Base-by-base conservation (phyloP, 1,140 invertebrate genomes). In the Himalopsyche phryganea region DNA sequence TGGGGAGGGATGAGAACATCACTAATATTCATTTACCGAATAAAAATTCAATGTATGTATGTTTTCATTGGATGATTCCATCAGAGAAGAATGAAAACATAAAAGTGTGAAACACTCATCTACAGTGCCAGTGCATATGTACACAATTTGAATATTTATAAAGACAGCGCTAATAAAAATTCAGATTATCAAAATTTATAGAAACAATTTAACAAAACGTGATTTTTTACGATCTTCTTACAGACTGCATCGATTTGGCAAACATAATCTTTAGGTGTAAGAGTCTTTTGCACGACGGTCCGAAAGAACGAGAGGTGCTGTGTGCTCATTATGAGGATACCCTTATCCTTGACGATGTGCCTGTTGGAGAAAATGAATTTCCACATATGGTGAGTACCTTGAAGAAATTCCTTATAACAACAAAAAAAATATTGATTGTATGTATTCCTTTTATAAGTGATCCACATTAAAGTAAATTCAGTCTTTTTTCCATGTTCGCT, bases 181-280 rank as follows among this genome's bases (percentile, higher is more conserved):
- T n/a, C n/a, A n/a, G n/a, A n/a, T n/a, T n/a, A n/a, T n/a, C n/a
- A n/a, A n/a, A n/a, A n/a, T n/a, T n/a, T n/a, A n/a, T n/a, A n/a
- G n/a, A n/a, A n/a, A n/a, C n/a, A n/a, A n/a, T n/a, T n/a, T n/a
- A n/a, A n/a, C n/a, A n/a, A n/a, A n/a, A n/a, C n/a, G n/a, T n/a
- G n/a, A n/a, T n/a, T n/a, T n/a, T n/a, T n/a, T n/a, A n/a, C n/a
- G n/a, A n/a, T n/a, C n/a, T n/a, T n/a, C 6, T 42, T 54, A 15
- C 48, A 61, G 59, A 61, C 20, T 61, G 59, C 20, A 61, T 61
- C 23, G 59, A 56, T 11, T 45, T 45, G 11, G 18, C 38, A 1
- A 32, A 56, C 5, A 10, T 7, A 7, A 32, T 61, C 5, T 50
- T 28, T 11, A 36, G 38, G n/a, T 61, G 59, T 28, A 13, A 2